Evolutionary conservation across 2,797 vertebrate genomes (phyloP).

Genomic region (Pachyuromys duprasi): DNA sequence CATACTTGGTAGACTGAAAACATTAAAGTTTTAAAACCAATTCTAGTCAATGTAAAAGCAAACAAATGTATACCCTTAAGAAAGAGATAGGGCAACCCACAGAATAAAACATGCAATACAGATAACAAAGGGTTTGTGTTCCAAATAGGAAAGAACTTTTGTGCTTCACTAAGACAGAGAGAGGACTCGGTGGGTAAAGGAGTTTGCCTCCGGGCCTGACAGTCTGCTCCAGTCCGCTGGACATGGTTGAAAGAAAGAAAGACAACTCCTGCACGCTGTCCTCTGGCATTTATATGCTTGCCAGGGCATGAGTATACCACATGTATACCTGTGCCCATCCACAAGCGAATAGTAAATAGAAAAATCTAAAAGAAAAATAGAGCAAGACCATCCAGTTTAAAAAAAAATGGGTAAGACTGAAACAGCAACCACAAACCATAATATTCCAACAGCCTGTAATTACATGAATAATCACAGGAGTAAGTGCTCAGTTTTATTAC

Average conservation of each 20-base stretch:
- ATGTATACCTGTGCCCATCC: too few relatives aligned
- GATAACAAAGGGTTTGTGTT: neutral
- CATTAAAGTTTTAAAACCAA: neutral
- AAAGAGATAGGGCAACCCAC: neutral
- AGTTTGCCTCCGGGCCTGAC: neutral
- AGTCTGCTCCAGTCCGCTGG: neutral
- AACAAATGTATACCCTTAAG: neutral
- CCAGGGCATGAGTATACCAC: neutral
- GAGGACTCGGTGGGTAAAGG: neutral
- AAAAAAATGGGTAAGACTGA: slow-evolving; percentile 6
- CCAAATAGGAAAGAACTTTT: slow-evolving; percentile 5
- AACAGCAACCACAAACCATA: slow-evolving; percentile 20
- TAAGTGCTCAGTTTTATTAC: neutral
- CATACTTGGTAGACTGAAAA: neutral
- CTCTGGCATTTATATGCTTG: neutral
- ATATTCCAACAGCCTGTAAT: slow-evolving; percentile 28
- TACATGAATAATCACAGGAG: neutral
- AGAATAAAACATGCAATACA: neutral
- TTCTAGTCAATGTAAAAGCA: slow-evolving; percentile 19
- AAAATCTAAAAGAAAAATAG: neutral
- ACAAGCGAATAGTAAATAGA: neutral
- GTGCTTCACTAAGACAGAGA: neutral
- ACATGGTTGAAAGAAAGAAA: neutral
- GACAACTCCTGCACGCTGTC: neutral
- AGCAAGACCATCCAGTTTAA: neutral